Evolutionary conservation across 2,797 vertebrate species (phyloP), one percentile per base, ranked within the genome.

Genomic region (Euthynnus affinis): DNA sequence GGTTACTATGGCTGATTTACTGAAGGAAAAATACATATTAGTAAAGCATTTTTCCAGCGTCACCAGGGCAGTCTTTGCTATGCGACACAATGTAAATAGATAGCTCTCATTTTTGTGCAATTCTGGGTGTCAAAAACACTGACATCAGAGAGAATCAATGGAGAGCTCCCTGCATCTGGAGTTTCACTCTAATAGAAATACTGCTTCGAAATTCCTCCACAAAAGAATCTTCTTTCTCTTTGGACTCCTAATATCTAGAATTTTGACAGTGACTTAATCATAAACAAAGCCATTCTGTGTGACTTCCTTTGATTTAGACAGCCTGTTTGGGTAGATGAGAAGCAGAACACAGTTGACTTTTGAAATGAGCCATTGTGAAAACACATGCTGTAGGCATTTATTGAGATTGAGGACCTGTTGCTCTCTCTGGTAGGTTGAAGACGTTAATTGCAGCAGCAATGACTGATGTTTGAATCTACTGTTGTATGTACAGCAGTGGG

Each of bases 381-480:
- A 82, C 61, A 83, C 71, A 87, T 81, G 77, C 77, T 73, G 23
- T 25, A 1, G 71, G 69, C 72, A 76, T 87, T 87, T 83, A 79
- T 85, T 84, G 67, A 84, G 86, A 93, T 81, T 56, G 64, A 88
- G 51, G 73, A 91, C 82, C 75, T 88, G 83, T 87, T 84, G 73
- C 69, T 62, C 61, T 80, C 68, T 71, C 37, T 53, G 15, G 42
- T 32, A 80, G 42, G 20, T 34, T 63, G 67, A 64, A 66, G 51
- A 59, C 34, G 74, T 73, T 71, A 84, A 78, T 73, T 20, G 62
- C 57, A 42, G 46, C 66, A 42, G 57, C 52, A n/a, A 27, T 74
- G 80, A 91, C 74, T 81, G 85, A 89, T 89, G 76, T 80, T 60
- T 65, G 76, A 88, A 78, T 87, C 27, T 25, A 25, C 64, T 60